Percentiles rank a stretch among this genome's conserved stretches.
Conservation (phyloP, 2,888 invertebrate species). For the Watsonalla binaria region DNA sequence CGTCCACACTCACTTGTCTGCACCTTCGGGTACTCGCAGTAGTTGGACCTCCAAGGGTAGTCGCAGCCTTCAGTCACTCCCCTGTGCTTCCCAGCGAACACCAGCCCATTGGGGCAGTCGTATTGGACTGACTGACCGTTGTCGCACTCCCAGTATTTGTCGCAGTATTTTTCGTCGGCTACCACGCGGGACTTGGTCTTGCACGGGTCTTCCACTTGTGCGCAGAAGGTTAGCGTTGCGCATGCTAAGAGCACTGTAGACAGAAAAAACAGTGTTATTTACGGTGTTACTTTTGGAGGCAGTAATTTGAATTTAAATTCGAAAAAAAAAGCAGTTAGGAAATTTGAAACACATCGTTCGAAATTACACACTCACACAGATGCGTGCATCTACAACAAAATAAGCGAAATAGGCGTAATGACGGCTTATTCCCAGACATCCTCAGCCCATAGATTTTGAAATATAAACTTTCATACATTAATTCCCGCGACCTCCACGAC, state of each 20-base stretch:
- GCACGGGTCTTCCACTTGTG: conserved; percentile 86
- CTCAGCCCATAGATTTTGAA: too few relatives aligned
- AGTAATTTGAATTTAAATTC: too few relatives aligned
- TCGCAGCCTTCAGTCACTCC: conserved; percentile 94
- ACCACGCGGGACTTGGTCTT: conserved; percentile 87
- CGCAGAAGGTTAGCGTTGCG: conserved; percentile 41
- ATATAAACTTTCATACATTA: too few relatives aligned
- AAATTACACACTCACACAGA: too few relatives aligned
- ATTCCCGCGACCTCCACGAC: too few relatives aligned
- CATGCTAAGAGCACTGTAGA: conserved; percentile 49
- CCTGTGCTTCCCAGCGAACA: conserved; percentile 92
- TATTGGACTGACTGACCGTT: conserved; percentile 89
- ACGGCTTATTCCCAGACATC: too few relatives aligned
- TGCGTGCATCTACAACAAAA: too few relatives aligned
- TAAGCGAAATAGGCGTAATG: too few relatives aligned
- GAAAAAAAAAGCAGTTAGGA: too few relatives aligned
- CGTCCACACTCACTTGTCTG: conserved; percentile 82
- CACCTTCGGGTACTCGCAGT: conserved; percentile 83
- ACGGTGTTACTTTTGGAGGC: too few relatives aligned
- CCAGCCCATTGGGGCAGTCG: conserved; percentile 94
- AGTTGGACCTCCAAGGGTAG: conserved; percentile 93
- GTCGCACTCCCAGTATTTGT: conserved; percentile 91
- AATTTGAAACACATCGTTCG: too few relatives aligned
- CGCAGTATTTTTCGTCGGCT: conserved; percentile 88
- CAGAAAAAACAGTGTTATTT: conserved; percentile 7